phyloP scores from a whole-genome alignment of 2,113 vertebrate species.

The Phaethon lepturus region DNA sequence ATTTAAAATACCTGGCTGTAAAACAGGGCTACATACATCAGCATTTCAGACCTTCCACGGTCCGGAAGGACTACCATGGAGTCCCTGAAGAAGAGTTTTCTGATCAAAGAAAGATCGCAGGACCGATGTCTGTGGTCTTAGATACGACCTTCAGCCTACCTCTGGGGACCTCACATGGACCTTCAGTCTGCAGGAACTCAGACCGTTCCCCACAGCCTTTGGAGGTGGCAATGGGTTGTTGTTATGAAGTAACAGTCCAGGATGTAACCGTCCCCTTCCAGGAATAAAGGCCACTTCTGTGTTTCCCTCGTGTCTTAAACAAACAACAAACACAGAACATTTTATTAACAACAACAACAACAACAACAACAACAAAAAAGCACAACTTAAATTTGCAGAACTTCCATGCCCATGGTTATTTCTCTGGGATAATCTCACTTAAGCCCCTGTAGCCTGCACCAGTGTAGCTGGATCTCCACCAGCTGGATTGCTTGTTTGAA shows the following conservation, averaged over 20 bases:
- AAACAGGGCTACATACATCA: not conserved
- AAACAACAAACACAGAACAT: not conserved
- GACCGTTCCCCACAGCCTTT: slow-evolving; percentile 76
- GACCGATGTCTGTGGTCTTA: not conserved
- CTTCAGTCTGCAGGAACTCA: slow-evolving; percentile 81
- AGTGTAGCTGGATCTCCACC: not conserved
- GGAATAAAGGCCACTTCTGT: slow-evolving; percentile 91
- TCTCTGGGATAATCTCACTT: not conserved
- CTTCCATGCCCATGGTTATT: not conserved
- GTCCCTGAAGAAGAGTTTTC: not conserved
- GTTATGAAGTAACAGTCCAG: slow-evolving; percentile 75
- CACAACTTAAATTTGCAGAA: not conserved
- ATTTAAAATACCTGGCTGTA: not conserved
- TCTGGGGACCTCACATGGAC: slow-evolving; percentile 84
- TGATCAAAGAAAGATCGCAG: not conserved
- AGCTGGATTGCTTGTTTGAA: not conserved
- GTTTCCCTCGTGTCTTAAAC: slow-evolving; percentile 78
- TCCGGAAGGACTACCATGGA: not conserved
- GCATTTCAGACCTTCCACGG: not conserved
- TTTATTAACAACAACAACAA: not conserved
- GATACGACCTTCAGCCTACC: slow-evolving; percentile 70
- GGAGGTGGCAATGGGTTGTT: slow-evolving; percentile 62
- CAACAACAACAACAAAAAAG: not conserved
- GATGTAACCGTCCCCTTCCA: slow-evolving; percentile 79
- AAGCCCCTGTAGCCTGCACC: not conserved